Conservation (phyloP, 1,140 invertebrate species). For the Ganaspis sp. region DNA sequence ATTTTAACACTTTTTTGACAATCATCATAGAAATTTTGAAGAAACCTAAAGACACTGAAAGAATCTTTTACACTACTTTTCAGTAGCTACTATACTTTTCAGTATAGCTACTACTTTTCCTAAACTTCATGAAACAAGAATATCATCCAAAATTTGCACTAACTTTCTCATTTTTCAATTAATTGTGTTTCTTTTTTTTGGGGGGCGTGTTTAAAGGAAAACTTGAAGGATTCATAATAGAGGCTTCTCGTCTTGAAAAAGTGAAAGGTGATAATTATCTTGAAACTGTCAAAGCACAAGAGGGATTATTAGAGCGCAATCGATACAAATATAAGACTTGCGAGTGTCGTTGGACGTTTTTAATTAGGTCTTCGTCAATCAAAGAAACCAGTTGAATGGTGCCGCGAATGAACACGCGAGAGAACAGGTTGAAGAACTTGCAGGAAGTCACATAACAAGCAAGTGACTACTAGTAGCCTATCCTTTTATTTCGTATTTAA, state of each 20-base stretch:
- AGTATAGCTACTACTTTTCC: too few species aligned
- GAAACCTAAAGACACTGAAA: too few species aligned
- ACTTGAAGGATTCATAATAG: not conserved
- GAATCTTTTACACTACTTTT: too few species aligned
- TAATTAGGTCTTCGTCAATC: conserved; percentile 23
- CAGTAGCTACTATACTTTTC: too few species aligned
- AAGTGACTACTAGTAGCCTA: conserved; percentile 54
- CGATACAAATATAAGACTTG: not conserved
- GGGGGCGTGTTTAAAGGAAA: not conserved
- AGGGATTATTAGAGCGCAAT: not conserved
- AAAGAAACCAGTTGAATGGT: conserved; percentile 19
- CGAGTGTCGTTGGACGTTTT: conserved; percentile 1
- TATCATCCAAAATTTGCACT: too few species aligned
- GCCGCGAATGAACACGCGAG: conserved; percentile 22
- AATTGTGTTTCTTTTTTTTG: not conserved
- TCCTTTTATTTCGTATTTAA: conserved; percentile 66
- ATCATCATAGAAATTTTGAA: too few species aligned
- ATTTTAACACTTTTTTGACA: too few species aligned
- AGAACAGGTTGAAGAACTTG: conserved; percentile 31
- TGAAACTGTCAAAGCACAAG: not conserved
- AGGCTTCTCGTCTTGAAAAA: not conserved
- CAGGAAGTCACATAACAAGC: conserved; percentile 57
- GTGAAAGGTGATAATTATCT: conserved; percentile 5
- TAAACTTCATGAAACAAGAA: too few species aligned
- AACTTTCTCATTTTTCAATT: too few species aligned